A percentile compares a stretch with the other conserved stretches of the same genome.
These are phyloP conservation scores for Gryon sp. DNA, from an alignment of 1,140 invertebrate genomes.

Conservation along the genomic window DNA sequence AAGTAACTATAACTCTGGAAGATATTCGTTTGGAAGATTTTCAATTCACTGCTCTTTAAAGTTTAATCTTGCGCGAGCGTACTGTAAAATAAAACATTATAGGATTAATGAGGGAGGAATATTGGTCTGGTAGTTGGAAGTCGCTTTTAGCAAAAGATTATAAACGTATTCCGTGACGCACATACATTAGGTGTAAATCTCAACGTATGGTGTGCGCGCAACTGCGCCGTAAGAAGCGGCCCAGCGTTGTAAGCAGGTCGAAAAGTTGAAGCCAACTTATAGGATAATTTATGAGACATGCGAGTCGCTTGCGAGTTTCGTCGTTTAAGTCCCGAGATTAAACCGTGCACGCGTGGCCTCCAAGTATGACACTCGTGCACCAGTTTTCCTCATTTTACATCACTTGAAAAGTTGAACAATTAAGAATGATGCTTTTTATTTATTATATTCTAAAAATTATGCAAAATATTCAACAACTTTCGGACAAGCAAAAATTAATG, in stretches of 20 bases:
- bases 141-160: constrained; percentile 51
- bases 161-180: constrained; percentile 50
- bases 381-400: neutral
- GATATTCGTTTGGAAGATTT: constrained; percentile 9
- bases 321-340: constrained; percentile 46
- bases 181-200: constrained; percentile 53
- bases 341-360: constrained; percentile 23
- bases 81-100: constrained; percentile 35
- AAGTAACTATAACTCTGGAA: constrained; percentile 9
- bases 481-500: no score
- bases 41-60: constrained; percentile 35
- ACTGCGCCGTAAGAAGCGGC: constrained; percentile 24
- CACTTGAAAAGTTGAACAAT: no score
- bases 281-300: constrained; percentile 52
- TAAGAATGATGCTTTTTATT: no score
- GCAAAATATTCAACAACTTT: no score
- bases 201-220: constrained; percentile 32
- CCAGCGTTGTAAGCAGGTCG: constrained; percentile 31
- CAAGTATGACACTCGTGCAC: neutral
- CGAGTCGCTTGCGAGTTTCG: constrained; percentile 44
- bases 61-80: constrained; percentile 29
- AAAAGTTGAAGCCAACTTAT: constrained; percentile 55
- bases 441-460: no score
- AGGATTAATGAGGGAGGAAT: constrained; percentile 41
- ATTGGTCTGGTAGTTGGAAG: constrained; percentile 43